These are phyloP conservation scores for Blera fallax DNA, from an alignment of 2,888 invertebrate species.

Conservation along the genomic window DNA sequence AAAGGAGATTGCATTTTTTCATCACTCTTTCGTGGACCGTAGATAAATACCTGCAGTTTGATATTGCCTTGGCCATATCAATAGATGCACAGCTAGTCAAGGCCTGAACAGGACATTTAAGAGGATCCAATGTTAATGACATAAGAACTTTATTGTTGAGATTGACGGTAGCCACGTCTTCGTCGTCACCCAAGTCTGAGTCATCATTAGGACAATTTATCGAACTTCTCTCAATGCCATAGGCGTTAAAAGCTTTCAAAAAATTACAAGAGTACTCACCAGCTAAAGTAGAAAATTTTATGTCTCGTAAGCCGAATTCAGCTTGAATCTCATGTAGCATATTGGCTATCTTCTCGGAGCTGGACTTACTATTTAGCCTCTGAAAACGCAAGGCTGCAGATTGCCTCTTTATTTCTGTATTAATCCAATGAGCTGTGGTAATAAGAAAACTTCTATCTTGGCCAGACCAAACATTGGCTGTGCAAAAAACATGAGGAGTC, in stretches of 20 bases:
- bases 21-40: conserved; percentile 11
- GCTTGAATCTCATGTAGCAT: not conserved
- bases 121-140: not conserved
- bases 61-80: not conserved
- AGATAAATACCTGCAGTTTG: not conserved
- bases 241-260: not conserved
- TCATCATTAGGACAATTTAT: not conserved
- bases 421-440: conserved; percentile 28
- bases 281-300: not conserved
- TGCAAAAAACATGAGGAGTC: not conserved
- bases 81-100: conserved; percentile 11
- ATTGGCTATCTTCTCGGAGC: not conserved
- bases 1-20: conserved; percentile 29
- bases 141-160: not conserved
- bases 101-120: conserved; percentile 4
- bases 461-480: not conserved
- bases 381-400: conserved; percentile 1
- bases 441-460: not conserved
- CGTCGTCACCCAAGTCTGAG: not conserved
- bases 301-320: not conserved
- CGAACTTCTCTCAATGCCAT: conserved; percentile 5
- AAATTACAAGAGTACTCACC: not conserved
- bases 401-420: not conserved
- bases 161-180: not conserved
- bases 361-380: not conserved